A percentile compares a stretch with the other conserved stretches of the same genome.
Evolutionary conservation across 1,140 invertebrate species (phyloP).

Genomic region (Aphelinus certus): DNA sequence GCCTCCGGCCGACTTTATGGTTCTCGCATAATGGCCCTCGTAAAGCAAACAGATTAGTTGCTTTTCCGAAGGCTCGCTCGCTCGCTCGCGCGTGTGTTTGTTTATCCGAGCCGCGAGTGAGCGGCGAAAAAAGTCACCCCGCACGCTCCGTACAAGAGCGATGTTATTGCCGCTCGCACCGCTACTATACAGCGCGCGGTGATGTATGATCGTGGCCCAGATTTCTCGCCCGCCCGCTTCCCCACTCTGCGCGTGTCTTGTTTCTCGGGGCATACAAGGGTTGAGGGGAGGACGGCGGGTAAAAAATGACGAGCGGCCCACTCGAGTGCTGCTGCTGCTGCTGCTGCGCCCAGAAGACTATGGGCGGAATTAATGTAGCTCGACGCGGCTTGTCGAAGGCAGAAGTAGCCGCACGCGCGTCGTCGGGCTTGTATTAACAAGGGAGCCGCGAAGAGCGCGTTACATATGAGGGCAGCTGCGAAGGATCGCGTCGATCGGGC

Average conservation of each 20-base stretch:
- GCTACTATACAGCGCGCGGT: neutral
- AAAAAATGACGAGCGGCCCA: constrained; percentile 28
- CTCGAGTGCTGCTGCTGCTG: neutral
- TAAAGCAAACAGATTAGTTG: constrained; percentile 34
- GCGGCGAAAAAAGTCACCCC: neutral
- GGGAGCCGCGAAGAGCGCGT: no score
- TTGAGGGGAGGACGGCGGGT: neutral
- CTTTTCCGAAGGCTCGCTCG: constrained; percentile 1
- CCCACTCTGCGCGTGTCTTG: neutral
- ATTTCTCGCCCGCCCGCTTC: constrained; percentile 17
- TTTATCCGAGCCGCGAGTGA: neutral
- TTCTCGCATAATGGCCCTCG: constrained; percentile 12
- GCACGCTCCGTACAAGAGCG: neutral
- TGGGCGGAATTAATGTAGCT: constrained; percentile 33
- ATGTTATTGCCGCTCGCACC: neutral
- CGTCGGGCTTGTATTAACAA: no score
- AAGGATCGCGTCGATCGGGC: constrained; percentile 28
- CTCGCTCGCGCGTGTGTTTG: neutral
- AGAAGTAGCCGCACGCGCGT: neutral
- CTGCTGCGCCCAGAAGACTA: constrained; percentile 21
- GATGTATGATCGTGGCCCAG: constrained; percentile 24
- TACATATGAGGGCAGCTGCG: no score
- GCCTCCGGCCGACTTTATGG: neutral
- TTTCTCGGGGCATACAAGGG: neutral
- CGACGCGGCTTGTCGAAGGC: constrained; percentile 7